Percentiles rank a stretch among this genome's conserved stretches.
These are phyloP conservation scores for Drosophila borborema DNA, from an alignment of 2,888 invertebrate genomes.

Conservation along the genomic window DNA sequence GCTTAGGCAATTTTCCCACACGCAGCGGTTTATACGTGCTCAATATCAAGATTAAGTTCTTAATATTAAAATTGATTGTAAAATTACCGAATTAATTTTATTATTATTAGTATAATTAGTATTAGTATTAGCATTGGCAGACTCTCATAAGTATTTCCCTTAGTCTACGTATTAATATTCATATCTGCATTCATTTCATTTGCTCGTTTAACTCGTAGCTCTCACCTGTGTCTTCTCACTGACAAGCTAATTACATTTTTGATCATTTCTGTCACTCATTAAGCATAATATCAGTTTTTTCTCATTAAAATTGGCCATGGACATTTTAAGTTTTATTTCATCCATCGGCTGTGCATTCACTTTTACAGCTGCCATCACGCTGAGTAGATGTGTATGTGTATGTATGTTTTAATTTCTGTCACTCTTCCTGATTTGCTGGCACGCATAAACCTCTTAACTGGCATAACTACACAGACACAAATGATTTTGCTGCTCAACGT, in stretches of 20 bases:
- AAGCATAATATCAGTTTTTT: neutral
- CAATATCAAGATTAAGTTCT: constrained; percentile 4
- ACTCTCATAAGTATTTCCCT: too few relatives aligned
- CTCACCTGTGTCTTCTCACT: too few relatives aligned
- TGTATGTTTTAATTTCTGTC: constrained; percentile 4
- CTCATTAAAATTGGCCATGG: neutral
- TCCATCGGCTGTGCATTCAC: neutral
- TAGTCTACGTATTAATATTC: too few relatives aligned
- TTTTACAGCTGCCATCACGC: neutral
- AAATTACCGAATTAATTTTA: neutral
- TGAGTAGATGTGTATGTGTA: too few relatives aligned
- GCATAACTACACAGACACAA: constrained; percentile 54
- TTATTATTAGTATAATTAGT: neutral
- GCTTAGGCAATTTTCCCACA: constrained; percentile 19
- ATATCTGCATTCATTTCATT: neutral
- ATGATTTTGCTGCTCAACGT: constrained; percentile 50
- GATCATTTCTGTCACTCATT: neutral
- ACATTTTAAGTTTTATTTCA: constrained; percentile 1
- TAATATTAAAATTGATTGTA: constrained; percentile 3
- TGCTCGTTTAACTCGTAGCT: neutral
- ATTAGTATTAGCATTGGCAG: neutral
- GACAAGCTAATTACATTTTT: neutral
- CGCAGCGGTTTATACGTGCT: constrained; percentile 52
- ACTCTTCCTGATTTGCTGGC: constrained; percentile 25
- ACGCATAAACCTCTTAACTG: constrained; percentile 59